phyloP scores from a whole-genome alignment of 2,888 invertebrate species.

The Aspidapion aeneum region DNA sequence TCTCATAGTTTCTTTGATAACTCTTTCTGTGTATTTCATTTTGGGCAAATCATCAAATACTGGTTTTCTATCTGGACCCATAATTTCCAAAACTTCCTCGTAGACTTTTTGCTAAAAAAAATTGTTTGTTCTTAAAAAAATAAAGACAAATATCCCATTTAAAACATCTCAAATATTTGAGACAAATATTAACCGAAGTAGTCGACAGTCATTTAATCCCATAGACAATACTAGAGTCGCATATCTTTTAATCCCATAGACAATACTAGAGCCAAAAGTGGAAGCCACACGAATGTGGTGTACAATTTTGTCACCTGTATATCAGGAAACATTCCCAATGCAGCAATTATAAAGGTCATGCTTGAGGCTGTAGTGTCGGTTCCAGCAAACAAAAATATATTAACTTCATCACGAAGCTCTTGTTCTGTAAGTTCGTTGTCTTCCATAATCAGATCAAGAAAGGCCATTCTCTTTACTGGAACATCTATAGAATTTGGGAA shows the following conservation, averaged over 20 bases:
- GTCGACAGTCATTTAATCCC: too few relatives aligned
- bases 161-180: too few relatives aligned
- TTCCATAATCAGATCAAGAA: constrained; percentile 15
- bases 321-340: constrained; percentile 16
- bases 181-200: not conserved
- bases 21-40: constrained; percentile 30
- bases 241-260: too few relatives aligned
- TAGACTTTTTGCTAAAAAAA: constrained; percentile 28
- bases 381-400: constrained; percentile 16
- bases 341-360: constrained; percentile 10
- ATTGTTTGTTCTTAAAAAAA: not conserved
- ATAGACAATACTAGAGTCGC: too few relatives aligned
- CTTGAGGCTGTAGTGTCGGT: constrained; percentile 17
- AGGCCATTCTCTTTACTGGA: constrained; percentile 3
- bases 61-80: constrained; percentile 21
- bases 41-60: constrained; percentile 23
- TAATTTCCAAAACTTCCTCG: constrained; percentile 26
- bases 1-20: constrained; percentile 32
- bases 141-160: too few relatives aligned
- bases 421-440: not conserved
- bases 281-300: too few relatives aligned
- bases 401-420: constrained; percentile 16
- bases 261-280: too few relatives aligned
- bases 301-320: too few relatives aligned
- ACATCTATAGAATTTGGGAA: not conserved